Evolutionary conservation across 1,140 invertebrate genomes (phyloP), one percentile per base, ranked within the genome.

Genomic region (Lepidotrigona ventralis): DNA sequence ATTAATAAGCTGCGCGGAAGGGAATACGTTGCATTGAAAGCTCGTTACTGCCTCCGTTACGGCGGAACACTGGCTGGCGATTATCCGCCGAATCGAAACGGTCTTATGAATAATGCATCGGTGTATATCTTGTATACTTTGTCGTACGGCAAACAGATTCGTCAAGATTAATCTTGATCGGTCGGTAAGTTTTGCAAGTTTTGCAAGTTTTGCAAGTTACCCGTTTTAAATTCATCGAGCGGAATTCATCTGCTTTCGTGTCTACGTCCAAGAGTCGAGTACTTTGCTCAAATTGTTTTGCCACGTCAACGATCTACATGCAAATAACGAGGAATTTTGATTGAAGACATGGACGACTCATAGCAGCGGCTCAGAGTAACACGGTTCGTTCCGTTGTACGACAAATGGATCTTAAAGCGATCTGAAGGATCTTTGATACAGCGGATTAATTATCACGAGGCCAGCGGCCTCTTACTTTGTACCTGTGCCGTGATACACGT

Each of bases 1-100:
- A 83, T 83, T 83, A 83, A 83, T 83, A 83, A 83, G 29, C 63
- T 46, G 11, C 5, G 15, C 26, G 12, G 39, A 33, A 19, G 54
- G 6, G 26, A 23, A n/a, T 1, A 9, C 39, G 15, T 58, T 56
- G 82, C 33, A 68, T 66, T 12, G 68, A 72, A 79, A 68, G 82
- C 77, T 79, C 15, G 77, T 79, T 79, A 70, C 81, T 9, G 23
- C 66, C 39, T 56, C 33, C 33, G 33, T 33, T 33, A 33, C 46
- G 53, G 39, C 70, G 80, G 53, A 77, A 77, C 60, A 83, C 74
- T 81, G 60, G 71, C 51, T 29, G 80, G 21, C 80, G 80, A 81
- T 81, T 81, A 81, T 81, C 80, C 80, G 80, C 19, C 56, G 66
- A 70, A 83, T 78, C 58, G 75, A 78, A 83, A 83, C 53, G 23